Conservation (phyloP, 2,797 vertebrate genomes). For the Perodicticus potto region DNA sequence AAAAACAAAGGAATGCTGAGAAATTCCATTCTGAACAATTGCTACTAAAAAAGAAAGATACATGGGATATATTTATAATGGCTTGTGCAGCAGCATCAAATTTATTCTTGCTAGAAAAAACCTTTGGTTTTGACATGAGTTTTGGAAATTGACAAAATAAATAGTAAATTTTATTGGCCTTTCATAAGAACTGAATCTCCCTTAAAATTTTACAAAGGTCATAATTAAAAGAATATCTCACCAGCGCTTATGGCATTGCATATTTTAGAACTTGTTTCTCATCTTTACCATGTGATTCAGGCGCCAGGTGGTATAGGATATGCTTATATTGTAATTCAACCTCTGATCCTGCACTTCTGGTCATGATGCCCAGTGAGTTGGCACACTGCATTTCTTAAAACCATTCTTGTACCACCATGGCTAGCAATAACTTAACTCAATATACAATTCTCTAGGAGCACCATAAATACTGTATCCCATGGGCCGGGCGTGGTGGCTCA, state of each 20-base stretch:
- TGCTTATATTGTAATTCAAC: background rate
- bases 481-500: no score
- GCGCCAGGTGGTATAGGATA: background rate
- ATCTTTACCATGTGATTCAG: background rate
- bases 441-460: background rate
- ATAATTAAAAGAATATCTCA: background rate
- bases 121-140: background rate
- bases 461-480: background rate
- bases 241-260: background rate
- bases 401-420: background rate
- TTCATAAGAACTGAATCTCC: slow-evolving; percentile 11
- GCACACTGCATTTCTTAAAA: background rate
- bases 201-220: background rate
- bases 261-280: slow-evolving; percentile 18
- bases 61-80: background rate
- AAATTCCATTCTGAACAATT: slow-evolving; percentile 37
- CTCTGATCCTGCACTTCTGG: background rate
- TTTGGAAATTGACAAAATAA: no score
- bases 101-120: background rate
- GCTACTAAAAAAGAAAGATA: background rate
- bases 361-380: background rate
- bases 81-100: background rate
- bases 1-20: slow-evolving; percentile 19
- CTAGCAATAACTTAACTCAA: background rate
- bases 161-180: background rate